Evolutionary conservation across 2,797 vertebrate genomes (phyloP).

Genomic region (Danio jaintianensis): DNA sequence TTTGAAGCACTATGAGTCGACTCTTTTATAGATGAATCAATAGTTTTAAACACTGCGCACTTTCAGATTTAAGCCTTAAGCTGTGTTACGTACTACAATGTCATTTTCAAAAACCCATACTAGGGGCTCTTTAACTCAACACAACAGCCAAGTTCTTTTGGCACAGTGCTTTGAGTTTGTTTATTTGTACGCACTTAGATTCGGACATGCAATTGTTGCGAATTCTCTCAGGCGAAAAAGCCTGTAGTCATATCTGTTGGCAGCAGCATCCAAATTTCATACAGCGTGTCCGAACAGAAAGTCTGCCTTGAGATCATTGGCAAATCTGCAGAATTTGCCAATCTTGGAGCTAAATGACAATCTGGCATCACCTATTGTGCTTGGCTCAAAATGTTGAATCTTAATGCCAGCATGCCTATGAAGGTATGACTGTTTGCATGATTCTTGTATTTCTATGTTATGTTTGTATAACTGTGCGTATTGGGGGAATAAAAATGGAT

Average conservation of each 20-base stretch:
- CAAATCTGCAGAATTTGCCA: constrained; percentile 6
- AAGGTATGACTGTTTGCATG: not conserved
- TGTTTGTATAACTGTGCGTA: not conserved
- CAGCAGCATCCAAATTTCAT: constrained; percentile 65
- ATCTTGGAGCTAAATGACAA: constrained; percentile 31
- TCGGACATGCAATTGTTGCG: constrained; percentile 67
- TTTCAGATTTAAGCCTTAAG: too few relatives aligned
- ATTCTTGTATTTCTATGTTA: constrained; percentile 27
- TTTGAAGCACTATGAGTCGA: too few relatives aligned
- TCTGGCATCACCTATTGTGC: constrained; percentile 8
- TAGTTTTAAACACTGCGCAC: too few relatives aligned
- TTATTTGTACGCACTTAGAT: constrained; percentile 63
- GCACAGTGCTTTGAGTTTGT: constrained; percentile 55
- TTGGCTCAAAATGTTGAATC: not conserved
- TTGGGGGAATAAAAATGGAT: constrained; percentile 16
- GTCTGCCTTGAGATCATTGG: constrained; percentile 44
- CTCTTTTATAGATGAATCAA: too few relatives aligned
- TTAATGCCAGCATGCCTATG: not conserved
- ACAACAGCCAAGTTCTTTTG: constrained; percentile 36
- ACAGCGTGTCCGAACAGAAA: constrained; percentile 63
- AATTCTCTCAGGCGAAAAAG: constrained; percentile 44
- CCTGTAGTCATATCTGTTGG: constrained; percentile 77
- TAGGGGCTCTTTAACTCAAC: too few relatives aligned
- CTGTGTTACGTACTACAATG: too few relatives aligned
- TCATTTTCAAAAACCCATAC: too few relatives aligned